Evolutionary conservation across 2,797 vertebrate genomes (phyloP).

Genomic region (Hydrophis major): DNA sequence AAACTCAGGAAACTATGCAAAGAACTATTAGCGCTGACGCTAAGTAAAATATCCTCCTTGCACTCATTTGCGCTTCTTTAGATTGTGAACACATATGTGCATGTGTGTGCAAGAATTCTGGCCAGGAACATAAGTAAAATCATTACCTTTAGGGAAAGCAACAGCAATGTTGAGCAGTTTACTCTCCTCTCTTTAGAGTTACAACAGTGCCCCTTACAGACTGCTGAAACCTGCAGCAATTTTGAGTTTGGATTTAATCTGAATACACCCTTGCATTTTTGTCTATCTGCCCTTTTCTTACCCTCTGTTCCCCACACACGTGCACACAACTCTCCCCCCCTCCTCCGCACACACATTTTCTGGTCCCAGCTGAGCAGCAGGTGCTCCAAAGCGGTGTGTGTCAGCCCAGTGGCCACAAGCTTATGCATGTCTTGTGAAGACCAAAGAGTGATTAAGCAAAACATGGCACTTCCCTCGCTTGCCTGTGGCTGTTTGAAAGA

Average conservation of each 20-base stretch:
- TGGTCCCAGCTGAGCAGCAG: constrained; percentile 31
- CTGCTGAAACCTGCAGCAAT: neutral
- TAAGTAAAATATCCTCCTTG: constrained; percentile 33
- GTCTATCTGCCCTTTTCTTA: neutral
- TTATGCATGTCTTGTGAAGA: neutral
- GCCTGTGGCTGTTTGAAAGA: neutral
- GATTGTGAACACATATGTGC: neutral
- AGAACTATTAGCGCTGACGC: constrained; percentile 24
- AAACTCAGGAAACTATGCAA: constrained; percentile 40
- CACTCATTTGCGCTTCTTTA: constrained; percentile 24
- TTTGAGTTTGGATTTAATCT: neutral
- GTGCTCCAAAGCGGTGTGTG: constrained; percentile 17
- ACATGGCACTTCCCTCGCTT: neutral
- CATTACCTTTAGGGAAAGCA: neutral
- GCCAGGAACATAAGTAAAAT: constrained; percentile 23
- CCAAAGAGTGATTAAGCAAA: neutral
- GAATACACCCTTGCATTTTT: accelerated
- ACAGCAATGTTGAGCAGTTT: neutral
- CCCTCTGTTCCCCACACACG: neutral
- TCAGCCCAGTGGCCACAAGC: neutral
- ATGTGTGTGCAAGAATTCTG: neutral
- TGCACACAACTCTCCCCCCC: neutral
- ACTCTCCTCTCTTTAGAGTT: neutral
- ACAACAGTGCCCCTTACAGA: neutral
- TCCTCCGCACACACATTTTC: neutral